A percentile compares a stretch with the other conserved stretches of the same genome.
Evolutionary conservation across 2,888 invertebrate species (phyloP).

Genomic region (Sepioteuthis lessoniana): DNA sequence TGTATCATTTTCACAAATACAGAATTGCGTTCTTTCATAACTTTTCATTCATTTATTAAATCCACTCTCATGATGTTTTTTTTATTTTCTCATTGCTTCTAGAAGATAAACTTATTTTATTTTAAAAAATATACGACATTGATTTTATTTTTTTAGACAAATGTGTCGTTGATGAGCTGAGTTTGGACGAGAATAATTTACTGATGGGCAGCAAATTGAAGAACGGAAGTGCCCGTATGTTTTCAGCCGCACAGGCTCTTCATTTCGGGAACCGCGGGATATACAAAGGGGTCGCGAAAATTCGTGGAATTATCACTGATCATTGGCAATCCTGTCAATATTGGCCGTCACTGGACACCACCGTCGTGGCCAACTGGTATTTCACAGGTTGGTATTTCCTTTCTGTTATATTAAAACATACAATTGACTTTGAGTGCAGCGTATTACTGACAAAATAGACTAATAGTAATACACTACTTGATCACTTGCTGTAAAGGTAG

Average conservation of each 20-base stretch:
- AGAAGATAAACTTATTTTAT: background rate
- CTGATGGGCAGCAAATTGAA: slow-evolving; percentile 37
- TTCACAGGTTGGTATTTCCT: slow-evolving; percentile 58
- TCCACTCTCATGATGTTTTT: no score
- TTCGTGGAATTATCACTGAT: slow-evolving; percentile 59
- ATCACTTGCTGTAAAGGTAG: no score
- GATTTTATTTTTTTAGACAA: background rate
- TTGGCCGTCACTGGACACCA: slow-evolving; percentile 55
- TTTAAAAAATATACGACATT: background rate
- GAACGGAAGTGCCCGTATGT: background rate
- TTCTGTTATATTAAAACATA: no score
- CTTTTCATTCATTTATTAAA: no score
- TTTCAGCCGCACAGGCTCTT: slow-evolving; percentile 34
- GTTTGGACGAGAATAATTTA: background rate
- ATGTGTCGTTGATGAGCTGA: background rate
- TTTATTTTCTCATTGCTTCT: background rate
- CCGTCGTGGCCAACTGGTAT: slow-evolving; percentile 63
- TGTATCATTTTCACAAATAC: no score
- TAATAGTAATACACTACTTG: no score
- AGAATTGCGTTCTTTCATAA: no score
- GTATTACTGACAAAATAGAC: no score
- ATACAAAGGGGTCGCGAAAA: slow-evolving; percentile 55
- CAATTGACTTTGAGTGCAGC: no score
- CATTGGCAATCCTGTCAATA: slow-evolving; percentile 62
- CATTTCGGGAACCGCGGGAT: slow-evolving; percentile 41